Base-by-base conservation (phyloP, 2,797 vertebrate genomes). In the Cuniculus paca region DNA sequence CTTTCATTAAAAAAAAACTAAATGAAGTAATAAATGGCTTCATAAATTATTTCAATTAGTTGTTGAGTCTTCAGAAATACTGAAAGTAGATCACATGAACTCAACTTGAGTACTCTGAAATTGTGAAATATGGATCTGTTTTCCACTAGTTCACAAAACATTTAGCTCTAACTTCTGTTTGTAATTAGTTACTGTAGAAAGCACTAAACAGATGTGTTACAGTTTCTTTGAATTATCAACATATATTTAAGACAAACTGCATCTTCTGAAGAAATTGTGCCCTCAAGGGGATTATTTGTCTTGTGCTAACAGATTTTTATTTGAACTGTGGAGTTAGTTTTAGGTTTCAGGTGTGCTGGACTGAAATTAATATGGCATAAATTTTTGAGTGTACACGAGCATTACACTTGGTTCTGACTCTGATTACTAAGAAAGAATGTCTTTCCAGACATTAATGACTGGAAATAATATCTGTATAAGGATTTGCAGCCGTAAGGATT, bases 361-460 rank as follows among this genome's bases (percentile, higher is more conserved):
- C 50, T 95, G 72, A 96, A 98, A 98, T 95, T 96, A 97, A 97
- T 88, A 91, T 61, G 96, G 65, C 92, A 89, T 96, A 94, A 91
- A 95, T 98, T 94, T 97, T 88, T 91, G 34, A 95, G 75, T 13
- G 94, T 81, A 26, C 54, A 89, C 90, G 92, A 98, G 92, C 95
- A 97, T 92, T 94, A 95, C 24, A 85, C 48, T 89, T 97, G 84
- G 22, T 98, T 98, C 94, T 92, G 84, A 70, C 28, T 39, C 79
- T 97, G 78, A 97, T 98, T 98, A 91, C 26, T 97, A 88, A 96
- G 31, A 52, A 92, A 95, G 83, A 96, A 84, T 34, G 6, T 95
- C 63, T 91, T 97, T 24, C 58, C 16, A 75, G 80, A 45, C 90
- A 96, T 45, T 79, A 96, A 89, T 48, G 96, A 13, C 24, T 97